Conservation (phyloP, 1,140 invertebrate genomes). For the Drosophila sproati region DNA sequence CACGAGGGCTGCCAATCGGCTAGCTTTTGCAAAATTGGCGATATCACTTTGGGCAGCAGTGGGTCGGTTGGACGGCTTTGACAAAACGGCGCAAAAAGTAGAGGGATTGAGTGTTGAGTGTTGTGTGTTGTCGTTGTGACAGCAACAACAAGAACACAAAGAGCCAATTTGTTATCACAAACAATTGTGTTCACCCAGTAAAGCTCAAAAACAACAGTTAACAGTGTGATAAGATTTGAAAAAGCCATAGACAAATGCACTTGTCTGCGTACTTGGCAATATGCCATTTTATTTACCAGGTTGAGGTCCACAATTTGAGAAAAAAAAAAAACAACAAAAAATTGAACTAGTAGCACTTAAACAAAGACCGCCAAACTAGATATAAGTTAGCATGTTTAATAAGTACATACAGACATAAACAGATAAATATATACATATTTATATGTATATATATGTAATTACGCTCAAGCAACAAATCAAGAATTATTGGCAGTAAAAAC, state of each 20-base stretch:
- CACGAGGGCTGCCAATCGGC: conserved; percentile 9
- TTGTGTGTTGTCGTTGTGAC: conserved; percentile 3
- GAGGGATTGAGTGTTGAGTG: conserved; percentile 16
- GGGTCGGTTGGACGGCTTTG: conserved; percentile 23
- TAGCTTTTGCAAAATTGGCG: conserved; percentile 22
- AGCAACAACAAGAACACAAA: conserved; percentile 33
- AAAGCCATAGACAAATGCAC: conserved; percentile 53
- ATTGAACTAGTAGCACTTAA: background rate
- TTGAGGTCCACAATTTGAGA: conserved; percentile 25
- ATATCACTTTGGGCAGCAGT: conserved; percentile 20
- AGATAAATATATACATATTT: too few relatives aligned
- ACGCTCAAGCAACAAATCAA: too few relatives aligned
- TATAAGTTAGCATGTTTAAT: background rate
- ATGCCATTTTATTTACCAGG: conserved; percentile 38
- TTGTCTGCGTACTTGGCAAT: conserved; percentile 57
- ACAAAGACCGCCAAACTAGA: background rate
- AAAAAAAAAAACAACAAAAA: background rate
- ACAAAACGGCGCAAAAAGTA: conserved; percentile 30
- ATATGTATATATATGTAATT: too few relatives aligned
- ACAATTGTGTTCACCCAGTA: conserved; percentile 43
- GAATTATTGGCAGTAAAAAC: too few relatives aligned
- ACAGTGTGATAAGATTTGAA: conserved; percentile 70
- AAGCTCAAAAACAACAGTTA: conserved; percentile 76
- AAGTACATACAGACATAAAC: too few relatives aligned
- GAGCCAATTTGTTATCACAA: conserved; percentile 64